These are phyloP conservation scores for Scatophagus argus DNA, from an alignment of 2,113 vertebrate species.

Conservation along the genomic window DNA sequence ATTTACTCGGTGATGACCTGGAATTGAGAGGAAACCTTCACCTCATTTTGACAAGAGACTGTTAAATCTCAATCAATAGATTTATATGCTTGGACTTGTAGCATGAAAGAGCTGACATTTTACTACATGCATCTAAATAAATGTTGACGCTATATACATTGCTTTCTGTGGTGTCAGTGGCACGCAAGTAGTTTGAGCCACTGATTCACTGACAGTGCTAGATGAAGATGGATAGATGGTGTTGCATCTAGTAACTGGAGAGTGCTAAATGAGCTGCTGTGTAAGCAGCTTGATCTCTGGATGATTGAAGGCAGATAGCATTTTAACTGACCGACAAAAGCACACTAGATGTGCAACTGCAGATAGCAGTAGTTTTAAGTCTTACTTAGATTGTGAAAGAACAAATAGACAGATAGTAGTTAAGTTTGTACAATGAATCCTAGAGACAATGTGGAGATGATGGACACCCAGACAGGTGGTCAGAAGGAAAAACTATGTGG, in stretches of 20 bases:
- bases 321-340: conserved; percentile 39
- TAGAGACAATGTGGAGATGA: conserved; percentile 78
- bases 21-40: conserved; percentile 17
- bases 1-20: conserved; percentile 15
- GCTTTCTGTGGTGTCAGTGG: conserved; percentile 17
- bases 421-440: conserved; percentile 82
- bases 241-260: conserved; percentile 44
- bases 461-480: conserved; percentile 67
- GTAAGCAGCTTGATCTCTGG: conserved; percentile 48
- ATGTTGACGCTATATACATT: conserved; percentile 22
- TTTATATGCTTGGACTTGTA: not conserved
- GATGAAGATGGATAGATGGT: conserved; percentile 64
- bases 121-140: not conserved
- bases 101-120: not conserved
- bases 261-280: conserved; percentile 55
- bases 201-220: conserved; percentile 23
- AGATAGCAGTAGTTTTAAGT: conserved; percentile 75
- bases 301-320: conserved; percentile 56
- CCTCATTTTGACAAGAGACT: conserved; percentile 23
- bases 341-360: conserved; percentile 68
- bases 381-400: conserved; percentile 47
- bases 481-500: conserved; percentile 73
- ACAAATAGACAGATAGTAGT: conserved; percentile 31
- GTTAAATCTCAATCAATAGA: conserved; percentile 5
- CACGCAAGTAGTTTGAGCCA: conserved; percentile 16